Conservation (phyloP, 2,888 invertebrate genomes). For the Oligia strigilis region DNA sequence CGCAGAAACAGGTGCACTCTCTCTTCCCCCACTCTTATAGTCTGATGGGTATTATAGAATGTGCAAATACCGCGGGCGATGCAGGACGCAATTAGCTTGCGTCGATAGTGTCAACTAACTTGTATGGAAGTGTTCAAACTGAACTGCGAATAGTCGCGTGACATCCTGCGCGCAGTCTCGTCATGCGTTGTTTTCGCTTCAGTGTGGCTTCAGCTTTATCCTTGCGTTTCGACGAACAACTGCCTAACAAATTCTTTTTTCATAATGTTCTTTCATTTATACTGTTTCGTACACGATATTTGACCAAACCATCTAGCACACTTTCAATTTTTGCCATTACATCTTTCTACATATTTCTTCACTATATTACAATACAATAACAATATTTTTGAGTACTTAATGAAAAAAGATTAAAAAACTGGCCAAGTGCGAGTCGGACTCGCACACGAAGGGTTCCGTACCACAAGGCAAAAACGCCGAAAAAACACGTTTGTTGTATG, state of each 20-base stretch:
- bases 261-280: not conserved
- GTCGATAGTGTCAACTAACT: not conserved
- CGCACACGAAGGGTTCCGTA: too few species aligned
- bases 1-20: too few species aligned
- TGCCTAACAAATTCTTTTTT: not conserved
- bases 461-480: too few species aligned
- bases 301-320: not conserved
- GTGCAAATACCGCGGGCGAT: not conserved
- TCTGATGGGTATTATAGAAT: too few species aligned
- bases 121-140: too few species aligned
- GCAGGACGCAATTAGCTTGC: not conserved
- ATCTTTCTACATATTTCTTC: not conserved
- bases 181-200: not conserved
- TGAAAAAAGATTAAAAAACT: not conserved
- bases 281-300: not conserved
- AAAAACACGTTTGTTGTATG: too few species aligned
- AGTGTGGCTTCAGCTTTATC: not conserved
- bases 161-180: not conserved
- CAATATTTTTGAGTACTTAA: not conserved
- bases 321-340: not conserved
- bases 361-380: not conserved
- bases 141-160: too few species aligned
- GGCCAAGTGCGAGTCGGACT: too few species aligned
- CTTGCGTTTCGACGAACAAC: not conserved
- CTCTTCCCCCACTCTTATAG: too few species aligned